Evolutionary conservation across 2,113 vertebrate genomes (phyloP).

Genomic region (Micronisus gabar): DNA sequence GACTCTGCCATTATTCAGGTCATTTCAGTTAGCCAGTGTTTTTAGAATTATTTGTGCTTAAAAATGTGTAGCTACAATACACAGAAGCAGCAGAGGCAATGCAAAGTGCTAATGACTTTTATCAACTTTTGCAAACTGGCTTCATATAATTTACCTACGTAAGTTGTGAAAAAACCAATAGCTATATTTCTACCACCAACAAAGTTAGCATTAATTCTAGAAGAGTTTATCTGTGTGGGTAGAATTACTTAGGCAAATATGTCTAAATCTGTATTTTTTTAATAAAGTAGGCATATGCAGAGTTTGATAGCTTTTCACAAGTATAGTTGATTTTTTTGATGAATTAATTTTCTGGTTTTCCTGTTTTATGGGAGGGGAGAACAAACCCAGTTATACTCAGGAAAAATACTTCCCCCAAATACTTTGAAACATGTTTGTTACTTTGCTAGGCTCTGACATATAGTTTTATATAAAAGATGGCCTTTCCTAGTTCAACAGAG

Average conservation of each 20-base stretch:
- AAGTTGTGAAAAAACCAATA: neutral
- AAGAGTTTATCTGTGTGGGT: neutral
- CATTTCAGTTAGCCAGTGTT: neutral
- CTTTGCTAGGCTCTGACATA: neutral
- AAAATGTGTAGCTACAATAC: neutral
- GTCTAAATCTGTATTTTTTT: neutral
- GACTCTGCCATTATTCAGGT: neutral
- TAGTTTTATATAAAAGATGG: rapidly evolving
- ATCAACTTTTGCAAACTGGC: neutral
- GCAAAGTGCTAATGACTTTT: neutral
- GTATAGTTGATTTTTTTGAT: neutral
- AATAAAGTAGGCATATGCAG: neutral
- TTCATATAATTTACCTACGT: neutral
- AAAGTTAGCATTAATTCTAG: neutral
- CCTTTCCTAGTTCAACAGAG: neutral
- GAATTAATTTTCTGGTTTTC: neutral
- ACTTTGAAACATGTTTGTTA: neutral
- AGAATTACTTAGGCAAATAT: neutral
- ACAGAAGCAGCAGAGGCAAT: neutral
- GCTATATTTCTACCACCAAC: neutral
- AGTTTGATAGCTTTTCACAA: neutral
- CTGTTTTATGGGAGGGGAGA: neutral
- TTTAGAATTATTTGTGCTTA: neutral
- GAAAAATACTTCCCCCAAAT: neutral
- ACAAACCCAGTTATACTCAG: neutral